A percentile compares a stretch with the other conserved stretches of the same genome.
Conservation (phyloP, 2,797 vertebrate genomes). For the Poeciliopsis presidionis region DNA sequence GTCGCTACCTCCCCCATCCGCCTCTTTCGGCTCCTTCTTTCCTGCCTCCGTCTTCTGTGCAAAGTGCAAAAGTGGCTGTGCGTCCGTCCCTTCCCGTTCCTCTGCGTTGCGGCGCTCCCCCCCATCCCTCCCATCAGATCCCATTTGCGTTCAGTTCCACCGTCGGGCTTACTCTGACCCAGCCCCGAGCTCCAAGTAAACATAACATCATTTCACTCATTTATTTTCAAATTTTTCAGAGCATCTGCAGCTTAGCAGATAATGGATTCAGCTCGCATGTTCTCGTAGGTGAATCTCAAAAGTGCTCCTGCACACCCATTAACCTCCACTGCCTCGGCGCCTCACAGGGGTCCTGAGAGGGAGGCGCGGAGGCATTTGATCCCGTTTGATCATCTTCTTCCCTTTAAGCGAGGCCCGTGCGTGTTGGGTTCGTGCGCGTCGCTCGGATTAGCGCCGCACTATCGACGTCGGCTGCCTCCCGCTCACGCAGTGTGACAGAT, state of each 20-base stretch:
- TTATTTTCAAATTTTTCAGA: slow-evolving; percentile 20
- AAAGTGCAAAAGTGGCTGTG: slow-evolving; percentile 29
- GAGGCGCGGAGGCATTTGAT: slow-evolving; percentile 51
- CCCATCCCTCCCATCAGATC: not conserved
- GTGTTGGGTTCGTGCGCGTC: slow-evolving; percentile 18
- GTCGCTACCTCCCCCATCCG: not conserved
- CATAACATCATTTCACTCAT: slow-evolving; percentile 37
- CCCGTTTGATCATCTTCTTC: slow-evolving; percentile 64
- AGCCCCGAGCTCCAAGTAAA: slow-evolving; percentile 48
- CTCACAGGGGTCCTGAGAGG: slow-evolving; percentile 52
- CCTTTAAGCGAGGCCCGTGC: slow-evolving; percentile 21
- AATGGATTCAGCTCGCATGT: slow-evolving; percentile 51
- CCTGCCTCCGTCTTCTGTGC: not conserved
- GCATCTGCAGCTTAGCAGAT: slow-evolving; percentile 30
- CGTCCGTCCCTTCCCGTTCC: slow-evolving; percentile 11
- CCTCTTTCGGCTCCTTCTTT: not conserved
- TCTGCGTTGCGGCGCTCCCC: not conserved
- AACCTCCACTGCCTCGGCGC: slow-evolving; percentile 58
- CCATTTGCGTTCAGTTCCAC: slow-evolving; percentile 5
- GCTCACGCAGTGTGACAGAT: slow-evolving; percentile 49
- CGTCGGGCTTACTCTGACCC: slow-evolving; percentile 35
- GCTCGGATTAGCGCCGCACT: slow-evolving; percentile 45
- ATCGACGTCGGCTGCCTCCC: slow-evolving; percentile 54
- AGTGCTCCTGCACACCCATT: slow-evolving; percentile 51
- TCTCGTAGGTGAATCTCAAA: slow-evolving; percentile 50